Conservation (phyloP, 35 echinoderm and acorn worm species). For the Eucidaris tribuloides region DNA sequence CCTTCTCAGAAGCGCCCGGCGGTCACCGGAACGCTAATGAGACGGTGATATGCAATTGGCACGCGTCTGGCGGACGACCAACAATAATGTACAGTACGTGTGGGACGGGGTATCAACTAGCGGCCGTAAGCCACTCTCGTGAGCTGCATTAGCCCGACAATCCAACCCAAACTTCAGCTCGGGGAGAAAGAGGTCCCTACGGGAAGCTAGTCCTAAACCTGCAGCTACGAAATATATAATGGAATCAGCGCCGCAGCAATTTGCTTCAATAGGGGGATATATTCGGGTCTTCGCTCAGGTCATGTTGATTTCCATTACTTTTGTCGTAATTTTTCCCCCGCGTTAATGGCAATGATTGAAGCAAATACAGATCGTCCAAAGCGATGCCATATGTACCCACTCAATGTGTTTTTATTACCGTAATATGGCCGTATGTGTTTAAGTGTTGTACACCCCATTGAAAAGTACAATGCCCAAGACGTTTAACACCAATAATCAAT, state of each 20-base stretch:
- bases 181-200: not conserved
- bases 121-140: constrained; percentile 18
- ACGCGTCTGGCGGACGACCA: not conserved
- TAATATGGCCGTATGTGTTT: too few relatives aligned
- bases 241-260: not conserved
- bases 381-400: constrained; percentile 4
- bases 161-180: constrained; percentile 6
- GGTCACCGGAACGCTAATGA: constrained; percentile 11
- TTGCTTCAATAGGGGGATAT: too few relatives aligned
- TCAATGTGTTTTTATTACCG: too few relatives aligned
- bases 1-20: too few relatives aligned
- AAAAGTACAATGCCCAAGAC: too few relatives aligned
- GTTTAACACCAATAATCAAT: too few relatives aligned
- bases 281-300: not conserved
- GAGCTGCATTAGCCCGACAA: constrained; percentile 11
- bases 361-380: not conserved
- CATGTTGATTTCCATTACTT: constrained; percentile 9
- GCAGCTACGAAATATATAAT: constrained; percentile 1
- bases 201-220: not conserved
- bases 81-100: not conserved
- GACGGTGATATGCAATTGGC: not conserved
- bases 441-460: too few relatives aligned
- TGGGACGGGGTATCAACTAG: not conserved
- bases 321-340: not conserved
- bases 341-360: constrained; percentile 8